phyloP scores from a whole-genome alignment of 2,113 vertebrate species.

The Prionailurus viverrinus region DNA sequence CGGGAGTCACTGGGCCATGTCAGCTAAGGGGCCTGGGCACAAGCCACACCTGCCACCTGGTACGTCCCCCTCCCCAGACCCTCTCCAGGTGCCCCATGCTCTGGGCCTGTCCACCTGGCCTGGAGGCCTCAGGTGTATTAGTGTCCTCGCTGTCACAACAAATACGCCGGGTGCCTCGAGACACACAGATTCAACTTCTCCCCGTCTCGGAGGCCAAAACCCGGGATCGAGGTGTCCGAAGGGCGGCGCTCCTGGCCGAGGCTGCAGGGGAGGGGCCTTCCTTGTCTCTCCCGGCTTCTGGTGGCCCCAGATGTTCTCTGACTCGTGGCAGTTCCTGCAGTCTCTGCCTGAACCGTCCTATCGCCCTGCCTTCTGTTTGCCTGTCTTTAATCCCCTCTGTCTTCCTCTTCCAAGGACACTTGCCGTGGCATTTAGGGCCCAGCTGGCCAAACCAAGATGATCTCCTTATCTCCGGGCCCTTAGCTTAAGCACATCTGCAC shows the following conservation, averaged over 20 bases:
- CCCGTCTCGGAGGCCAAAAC: neutral
- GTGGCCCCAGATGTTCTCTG: neutral
- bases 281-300: neutral
- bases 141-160: rapidly evolving
- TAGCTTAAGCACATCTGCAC: neutral
- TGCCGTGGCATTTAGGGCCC: neutral
- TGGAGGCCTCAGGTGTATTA: too few species aligned
- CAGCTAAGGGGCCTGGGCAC: neutral
- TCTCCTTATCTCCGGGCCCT: neutral
- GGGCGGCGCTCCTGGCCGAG: neutral
- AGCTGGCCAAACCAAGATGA: too few species aligned
- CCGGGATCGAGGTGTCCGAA: neutral
- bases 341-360: neutral
- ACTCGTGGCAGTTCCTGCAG: rapidly evolving
- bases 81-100: neutral
- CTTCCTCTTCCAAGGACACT: neutral
- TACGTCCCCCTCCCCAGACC: too few species aligned
- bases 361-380: neutral
- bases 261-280: neutral
- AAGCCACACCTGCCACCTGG: neutral
- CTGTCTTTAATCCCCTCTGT: neutral
- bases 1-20: neutral
- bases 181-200: neutral
- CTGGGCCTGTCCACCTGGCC: neutral
- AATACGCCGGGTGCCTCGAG: neutral